Evolutionary conservation across 2,888 invertebrate species (phyloP), one percentile per base, ranked within the genome.

Genomic region (Lithosia quadra): DNA sequence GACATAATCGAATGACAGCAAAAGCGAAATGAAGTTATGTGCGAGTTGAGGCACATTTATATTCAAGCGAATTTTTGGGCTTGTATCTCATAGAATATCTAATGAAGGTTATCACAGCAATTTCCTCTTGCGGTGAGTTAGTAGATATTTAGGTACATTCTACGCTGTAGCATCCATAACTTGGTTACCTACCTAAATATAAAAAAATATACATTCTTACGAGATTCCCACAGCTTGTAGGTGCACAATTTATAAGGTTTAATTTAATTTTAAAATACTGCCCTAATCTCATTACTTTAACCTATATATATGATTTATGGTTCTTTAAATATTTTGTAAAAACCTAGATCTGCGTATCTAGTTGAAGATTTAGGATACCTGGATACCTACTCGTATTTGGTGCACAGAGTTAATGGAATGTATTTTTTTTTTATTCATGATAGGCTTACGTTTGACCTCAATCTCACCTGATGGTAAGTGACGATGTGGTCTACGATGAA

Each of bases 21-120:
- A 49, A 62, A 53, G 61, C 24, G 11, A 49, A 43, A 62, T 62
- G 15, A 62, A 62, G 49, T 33, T 15, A 63, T 33, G n/a, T 8
- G 21, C 21, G 49, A 63, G 33, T 33, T 22, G 49, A 33, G 13
- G 11, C n/a, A 53, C n/a, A 63, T 63, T 63, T 62, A n/a, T 43
- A 49, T 33, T 49, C 43, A 28, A 28, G 11, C 28, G 62, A n/a
- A 49, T n/a, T 62, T 28, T 62, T 53, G 28, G 33, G 33, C 49
- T 33, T 28, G n/a, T 33, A 33, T 33, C 53, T 53, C 15, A 33
- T 63, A 53, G 22, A 63, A 55, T 63, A 63, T 53, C 34, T 53
- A 55, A 63, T 55, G 55, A 63, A 55, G 34, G 34, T 28, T 33
- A 55, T 33, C 34, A 34, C 33, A 53, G 33, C n/a, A 33, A 63